phyloP scores from a whole-genome alignment of 2,888 invertebrate genomes.

The Conchocele bisecta region DNA sequence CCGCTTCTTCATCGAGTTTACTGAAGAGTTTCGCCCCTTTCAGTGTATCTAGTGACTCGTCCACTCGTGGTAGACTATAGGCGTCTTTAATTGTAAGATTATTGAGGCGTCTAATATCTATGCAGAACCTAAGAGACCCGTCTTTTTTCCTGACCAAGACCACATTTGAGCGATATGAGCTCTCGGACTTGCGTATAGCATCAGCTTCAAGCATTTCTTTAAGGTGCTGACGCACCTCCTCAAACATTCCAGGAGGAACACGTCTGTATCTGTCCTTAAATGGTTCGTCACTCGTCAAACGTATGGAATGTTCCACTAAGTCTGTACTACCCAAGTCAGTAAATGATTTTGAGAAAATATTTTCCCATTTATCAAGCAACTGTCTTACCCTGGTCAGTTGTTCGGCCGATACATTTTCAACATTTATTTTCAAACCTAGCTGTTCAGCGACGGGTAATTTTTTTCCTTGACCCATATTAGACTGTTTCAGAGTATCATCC shows the following conservation, averaged over 20 bases:
- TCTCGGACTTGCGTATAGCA: slow-evolving; percentile 22
- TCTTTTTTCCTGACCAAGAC: slow-evolving; percentile 50
- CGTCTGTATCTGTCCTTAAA: slow-evolving; percentile 41
- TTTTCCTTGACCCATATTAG: neutral
- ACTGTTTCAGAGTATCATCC: neutral
- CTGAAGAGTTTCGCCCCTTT: slow-evolving; percentile 21
- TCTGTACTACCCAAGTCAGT: slow-evolving; percentile 32
- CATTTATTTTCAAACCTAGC: slow-evolving; percentile 1
- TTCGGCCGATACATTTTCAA: slow-evolving; percentile 2
- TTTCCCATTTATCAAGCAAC: slow-evolving; percentile 20
- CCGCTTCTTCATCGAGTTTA: too few relatives aligned
- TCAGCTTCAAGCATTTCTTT: too few relatives aligned
- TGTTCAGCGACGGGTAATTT: neutral
- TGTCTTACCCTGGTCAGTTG: slow-evolving; percentile 12
- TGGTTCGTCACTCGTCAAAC: too few relatives aligned
- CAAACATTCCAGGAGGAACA: slow-evolving; percentile 41
- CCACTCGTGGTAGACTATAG: slow-evolving; percentile 37
- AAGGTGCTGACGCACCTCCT: slow-evolving; percentile 43
- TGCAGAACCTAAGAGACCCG: slow-evolving; percentile 40
- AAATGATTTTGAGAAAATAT: slow-evolving; percentile 21
- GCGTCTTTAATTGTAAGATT: slow-evolving; percentile 35
- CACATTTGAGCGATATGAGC: slow-evolving; percentile 35
- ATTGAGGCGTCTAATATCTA: slow-evolving; percentile 40
- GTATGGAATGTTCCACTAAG: slow-evolving; percentile 30
- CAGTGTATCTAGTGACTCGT: slow-evolving; percentile 36